Conservation (phyloP, 2,888 invertebrate species). For the Campopleginae sp. region DNA sequence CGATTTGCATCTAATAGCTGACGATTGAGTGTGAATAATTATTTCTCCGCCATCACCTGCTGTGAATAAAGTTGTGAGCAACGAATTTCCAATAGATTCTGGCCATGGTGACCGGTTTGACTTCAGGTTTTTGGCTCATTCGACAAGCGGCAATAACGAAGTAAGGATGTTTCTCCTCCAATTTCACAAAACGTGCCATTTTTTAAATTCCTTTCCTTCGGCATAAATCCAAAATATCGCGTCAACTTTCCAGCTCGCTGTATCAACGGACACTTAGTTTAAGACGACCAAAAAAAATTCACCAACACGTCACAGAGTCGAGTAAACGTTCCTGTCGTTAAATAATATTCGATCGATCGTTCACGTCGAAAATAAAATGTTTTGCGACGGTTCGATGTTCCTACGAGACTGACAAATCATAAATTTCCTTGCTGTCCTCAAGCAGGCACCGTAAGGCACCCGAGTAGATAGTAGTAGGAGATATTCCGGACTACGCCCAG, state of each 20-base stretch:
- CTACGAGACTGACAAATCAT: conserved; percentile 57
- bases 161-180: conserved; percentile 78
- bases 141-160: conserved; percentile 76
- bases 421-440: conserved; percentile 35
- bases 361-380: conserved; percentile 28
- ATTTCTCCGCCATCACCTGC: conserved; percentile 66
- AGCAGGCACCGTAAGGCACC: conserved; percentile 4
- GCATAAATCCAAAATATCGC: conserved; percentile 57
- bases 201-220: conserved; percentile 69
- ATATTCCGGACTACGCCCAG: conserved; percentile 17
- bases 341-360: conserved; percentile 14
- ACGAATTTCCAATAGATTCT: conserved; percentile 80
- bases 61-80: conserved; percentile 78
- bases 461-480: conserved; percentile 49
- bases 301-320: not conserved
- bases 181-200: conserved; percentile 77
- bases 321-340: not conserved
- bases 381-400: conserved; percentile 54
- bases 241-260: not conserved
- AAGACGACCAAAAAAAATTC: not conserved
- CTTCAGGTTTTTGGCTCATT: conserved; percentile 77
- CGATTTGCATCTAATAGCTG: conserved; percentile 1
- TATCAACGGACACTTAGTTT: not conserved
- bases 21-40: not conserved
- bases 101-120: conserved; percentile 75